phyloP scores from a whole-genome alignment of 2,888 invertebrate genomes.

The Mylabris sibirica region DNA sequence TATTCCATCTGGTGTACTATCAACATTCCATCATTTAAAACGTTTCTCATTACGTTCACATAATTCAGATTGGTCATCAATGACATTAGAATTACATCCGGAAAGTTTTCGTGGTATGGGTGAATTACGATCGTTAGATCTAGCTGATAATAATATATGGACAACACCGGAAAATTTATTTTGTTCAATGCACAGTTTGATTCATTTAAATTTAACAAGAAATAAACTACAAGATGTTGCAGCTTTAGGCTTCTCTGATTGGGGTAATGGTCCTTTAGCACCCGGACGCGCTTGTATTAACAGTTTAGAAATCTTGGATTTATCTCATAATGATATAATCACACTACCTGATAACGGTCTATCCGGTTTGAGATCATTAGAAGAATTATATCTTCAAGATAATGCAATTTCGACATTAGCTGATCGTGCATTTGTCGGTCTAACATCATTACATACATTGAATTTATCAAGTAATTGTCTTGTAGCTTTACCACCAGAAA shows the following conservation, averaged over 20 bases:
- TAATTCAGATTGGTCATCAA: slow-evolving; percentile 81
- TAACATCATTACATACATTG: slow-evolving; percentile 82
- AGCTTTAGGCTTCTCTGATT: slow-evolving; percentile 78
- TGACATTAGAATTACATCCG: slow-evolving; percentile 77
- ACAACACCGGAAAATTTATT: slow-evolving; percentile 75
- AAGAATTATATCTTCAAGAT: slow-evolving; percentile 75
- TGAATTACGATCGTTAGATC: slow-evolving; percentile 72
- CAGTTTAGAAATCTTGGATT: slow-evolving; percentile 73
- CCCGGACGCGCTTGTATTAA: slow-evolving; percentile 71
- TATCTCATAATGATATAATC: slow-evolving; percentile 78
- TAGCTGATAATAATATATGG: slow-evolving; percentile 82
- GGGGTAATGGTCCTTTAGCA: slow-evolving; percentile 72
- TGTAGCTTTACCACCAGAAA: slow-evolving; percentile 83
- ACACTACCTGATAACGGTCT: slow-evolving; percentile 75
- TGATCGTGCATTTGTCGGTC: slow-evolving; percentile 84
- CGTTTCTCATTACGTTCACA: slow-evolving; percentile 75
- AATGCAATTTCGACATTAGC: slow-evolving; percentile 91
- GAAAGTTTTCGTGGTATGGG: slow-evolving; percentile 76
- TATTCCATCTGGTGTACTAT: slow-evolving; percentile 74
- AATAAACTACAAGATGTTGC: slow-evolving; percentile 81
- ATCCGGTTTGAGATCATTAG: slow-evolving; percentile 73
- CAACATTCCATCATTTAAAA: slow-evolving; percentile 71
- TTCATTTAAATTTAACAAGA: slow-evolving; percentile 75
- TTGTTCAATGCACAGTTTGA: slow-evolving; percentile 74
- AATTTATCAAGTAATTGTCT: slow-evolving; percentile 89